Conservation (phyloP, 2,888 invertebrate genomes). For the Melinaea marsaeus region DNA sequence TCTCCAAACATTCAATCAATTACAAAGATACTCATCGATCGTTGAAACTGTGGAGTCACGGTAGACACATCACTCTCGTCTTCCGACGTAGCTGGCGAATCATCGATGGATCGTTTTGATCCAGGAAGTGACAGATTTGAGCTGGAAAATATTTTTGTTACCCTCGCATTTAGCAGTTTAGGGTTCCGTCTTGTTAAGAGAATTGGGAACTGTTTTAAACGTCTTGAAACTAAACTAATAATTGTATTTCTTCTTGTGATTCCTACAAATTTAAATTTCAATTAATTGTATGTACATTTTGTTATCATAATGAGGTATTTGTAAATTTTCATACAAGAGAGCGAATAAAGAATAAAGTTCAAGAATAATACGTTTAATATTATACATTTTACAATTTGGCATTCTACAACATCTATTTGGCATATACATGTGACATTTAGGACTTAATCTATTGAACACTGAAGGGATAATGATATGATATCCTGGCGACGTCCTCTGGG, state of each 20-base stretch:
- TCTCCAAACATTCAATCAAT: slow-evolving; percentile 57
- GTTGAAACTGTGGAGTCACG: slow-evolving; percentile 48
- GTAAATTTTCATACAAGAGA: neutral
- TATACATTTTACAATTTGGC: neutral
- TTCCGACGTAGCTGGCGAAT: slow-evolving; percentile 46
- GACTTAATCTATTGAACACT: slow-evolving; percentile 52
- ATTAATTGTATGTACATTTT: too few relatives aligned
- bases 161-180: slow-evolving; percentile 9
- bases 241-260: too few relatives aligned
- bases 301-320: neutral
- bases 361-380: neutral
- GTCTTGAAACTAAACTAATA: neutral
- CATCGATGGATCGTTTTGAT: slow-evolving; percentile 33
- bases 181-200: neutral
- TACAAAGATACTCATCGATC: slow-evolving; percentile 55
- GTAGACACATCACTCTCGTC: slow-evolving; percentile 53
- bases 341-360: neutral
- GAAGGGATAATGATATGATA: slow-evolving; percentile 70
- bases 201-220: neutral
- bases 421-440: neutral
- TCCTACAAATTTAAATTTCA: too few relatives aligned
- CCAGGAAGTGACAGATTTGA: slow-evolving; percentile 39
- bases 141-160: slow-evolving; percentile 38
- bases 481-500: slow-evolving; percentile 65
- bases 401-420: neutral